phyloP scores from a whole-genome alignment of 2,797 vertebrate genomes.

The Diceros bicornis region DNA sequence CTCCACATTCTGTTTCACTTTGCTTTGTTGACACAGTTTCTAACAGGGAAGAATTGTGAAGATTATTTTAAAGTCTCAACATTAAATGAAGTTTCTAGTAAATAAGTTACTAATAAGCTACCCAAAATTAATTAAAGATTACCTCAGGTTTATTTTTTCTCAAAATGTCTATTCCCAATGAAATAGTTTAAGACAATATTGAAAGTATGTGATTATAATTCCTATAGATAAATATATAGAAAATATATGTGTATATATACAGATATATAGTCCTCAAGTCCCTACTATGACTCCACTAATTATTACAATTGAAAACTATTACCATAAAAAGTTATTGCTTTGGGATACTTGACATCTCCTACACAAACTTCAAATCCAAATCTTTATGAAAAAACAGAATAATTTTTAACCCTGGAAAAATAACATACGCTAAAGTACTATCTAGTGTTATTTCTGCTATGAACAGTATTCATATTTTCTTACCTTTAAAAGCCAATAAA shows the following conservation, averaged over 20 bases:
- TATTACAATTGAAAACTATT: constrained; percentile 37
- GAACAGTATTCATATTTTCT: constrained; percentile 60
- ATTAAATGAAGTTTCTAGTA: constrained; percentile 61
- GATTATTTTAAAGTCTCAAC: constrained; percentile 50
- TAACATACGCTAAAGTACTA: background rate
- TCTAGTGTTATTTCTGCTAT: constrained; percentile 9
- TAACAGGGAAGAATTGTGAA: constrained; percentile 42
- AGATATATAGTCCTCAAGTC: background rate
- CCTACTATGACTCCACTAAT: background rate
- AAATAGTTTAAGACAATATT: constrained; percentile 43
- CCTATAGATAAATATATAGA: constrained; percentile 33
- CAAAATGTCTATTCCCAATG: constrained; percentile 42
- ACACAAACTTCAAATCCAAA: constrained; percentile 10
- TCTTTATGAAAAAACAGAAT: background rate
- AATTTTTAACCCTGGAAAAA: constrained; percentile 6
- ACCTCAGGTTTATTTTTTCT: constrained; percentile 31
- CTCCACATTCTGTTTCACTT: constrained; percentile 34
- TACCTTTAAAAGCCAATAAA: constrained; percentile 71
- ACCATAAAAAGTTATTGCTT: background rate
- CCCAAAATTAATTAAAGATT: constrained; percentile 61
- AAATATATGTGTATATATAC: background rate
- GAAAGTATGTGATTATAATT: constrained; percentile 22
- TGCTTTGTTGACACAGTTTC: constrained; percentile 60
- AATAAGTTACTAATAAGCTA: constrained; percentile 61
- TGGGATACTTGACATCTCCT: constrained; percentile 21